A percentile compares a stretch with the other conserved stretches of the same genome.
phyloP scores from a whole-genome alignment of 1,140 invertebrate genomes.

The Trichonephila inaurata region DNA sequence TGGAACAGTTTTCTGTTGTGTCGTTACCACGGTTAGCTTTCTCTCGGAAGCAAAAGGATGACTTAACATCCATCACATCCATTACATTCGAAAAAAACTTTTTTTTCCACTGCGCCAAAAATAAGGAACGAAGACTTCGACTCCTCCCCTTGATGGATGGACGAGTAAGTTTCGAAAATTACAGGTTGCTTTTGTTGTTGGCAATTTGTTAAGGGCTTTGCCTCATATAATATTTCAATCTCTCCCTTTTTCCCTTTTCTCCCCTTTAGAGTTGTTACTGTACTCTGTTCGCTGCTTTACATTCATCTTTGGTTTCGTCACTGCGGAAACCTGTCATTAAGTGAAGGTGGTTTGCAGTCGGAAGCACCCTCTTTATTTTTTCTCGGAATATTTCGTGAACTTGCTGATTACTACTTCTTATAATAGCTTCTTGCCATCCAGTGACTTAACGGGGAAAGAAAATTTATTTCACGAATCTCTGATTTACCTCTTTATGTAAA shows the following conservation, averaged over 20 bases:
- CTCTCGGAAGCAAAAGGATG: background rate
- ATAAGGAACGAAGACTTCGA: background rate
- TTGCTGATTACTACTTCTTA: no score
- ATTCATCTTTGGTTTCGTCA: background rate
- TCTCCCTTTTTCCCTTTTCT: background rate
- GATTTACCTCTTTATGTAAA: no score
- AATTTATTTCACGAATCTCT: no score
- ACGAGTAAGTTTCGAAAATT: slow-evolving; percentile 45
- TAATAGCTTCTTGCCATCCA: no score
- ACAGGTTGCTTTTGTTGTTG: slow-evolving; percentile 35
- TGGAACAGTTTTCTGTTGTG: background rate
- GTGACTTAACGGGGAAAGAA: no score
- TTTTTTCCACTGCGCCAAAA: background rate
- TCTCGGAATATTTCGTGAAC: no score
- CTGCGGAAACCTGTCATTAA: background rate
- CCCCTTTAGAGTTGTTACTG: background rate
- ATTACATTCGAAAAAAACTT: background rate
- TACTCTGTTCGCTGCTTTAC: background rate
- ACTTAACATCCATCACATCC: background rate
- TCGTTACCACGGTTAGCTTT: slow-evolving; percentile 2
- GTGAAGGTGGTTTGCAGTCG: background rate
- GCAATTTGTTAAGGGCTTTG: slow-evolving; percentile 35
- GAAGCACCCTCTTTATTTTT: no score
- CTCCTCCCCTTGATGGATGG: slow-evolving; percentile 16
- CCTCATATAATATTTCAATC: slow-evolving; percentile 44